Base-by-base conservation (phyloP, 2,797 vertebrate species). In the Melanotaenia parkinsoni region DNA sequence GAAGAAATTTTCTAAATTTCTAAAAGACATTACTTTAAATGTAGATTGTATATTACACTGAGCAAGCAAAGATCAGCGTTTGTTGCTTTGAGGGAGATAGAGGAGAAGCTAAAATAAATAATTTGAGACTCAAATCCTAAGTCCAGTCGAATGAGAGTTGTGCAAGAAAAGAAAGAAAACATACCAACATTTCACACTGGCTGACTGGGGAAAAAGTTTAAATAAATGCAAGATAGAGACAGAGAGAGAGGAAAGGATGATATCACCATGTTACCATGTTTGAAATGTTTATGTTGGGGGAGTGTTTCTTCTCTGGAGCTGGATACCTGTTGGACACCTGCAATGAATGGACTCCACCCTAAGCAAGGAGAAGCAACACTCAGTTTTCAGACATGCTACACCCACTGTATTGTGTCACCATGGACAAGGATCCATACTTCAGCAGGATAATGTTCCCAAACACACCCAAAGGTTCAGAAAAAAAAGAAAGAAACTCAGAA, bases 381-480 rank as follows among this genome's bases (percentile, higher is more conserved):
- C 18, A 54, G 37, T 67, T 37, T 61, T 67, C 50, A 61, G 35
- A 45, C n/a, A 50, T 24, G 14, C 30, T 68, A 22, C 56, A 60
- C 0, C 37, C 12, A 58, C 60, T n/a, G 11, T 24, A 54, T 56
- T 67, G 22, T 74, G 51, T 61, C 18, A 40, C 47, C 6, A 16
- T 26, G 22, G 24, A 38, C 14, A 13, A n/a, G 18, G n/a, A 47
- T 33, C 26, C n/a, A 57, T 28, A 58, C 37, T 9, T 3, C 40
- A 58, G 22, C 30, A 38, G 40, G 56, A 58, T 62, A 70, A 62
- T 70, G 20, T 51, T 51, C 66, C 32, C 61, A 32, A 60, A 51
- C 32, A 37, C 32, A 13, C 24, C 20, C 24, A 26, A 32, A 50
- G 16, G 32, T 50, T 54, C 8, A 37, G 16, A 33, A n/a, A 65